These are phyloP conservation scores for Spea multiplicata DNA, from an alignment of 2,113 vertebrate genomes.

Conservation along the genomic window DNA sequence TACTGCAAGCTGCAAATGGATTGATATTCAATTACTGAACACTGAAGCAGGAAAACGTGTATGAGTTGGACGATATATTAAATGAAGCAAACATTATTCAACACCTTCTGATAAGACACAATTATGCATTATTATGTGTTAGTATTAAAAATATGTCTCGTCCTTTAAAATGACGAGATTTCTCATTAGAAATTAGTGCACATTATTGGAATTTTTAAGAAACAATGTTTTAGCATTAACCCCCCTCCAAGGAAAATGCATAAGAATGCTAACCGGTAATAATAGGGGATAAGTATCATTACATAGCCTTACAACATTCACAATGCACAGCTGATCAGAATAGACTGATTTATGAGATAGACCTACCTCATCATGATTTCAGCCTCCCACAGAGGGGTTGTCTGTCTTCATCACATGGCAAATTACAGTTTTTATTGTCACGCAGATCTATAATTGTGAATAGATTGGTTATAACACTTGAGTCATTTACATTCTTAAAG, in stretches of 20 bases:
- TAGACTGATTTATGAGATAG: slow-evolving; percentile 50
- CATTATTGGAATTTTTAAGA: no score
- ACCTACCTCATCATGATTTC: slow-evolving; percentile 49
- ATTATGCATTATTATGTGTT: no score
- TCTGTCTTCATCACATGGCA: slow-evolving; percentile 49
- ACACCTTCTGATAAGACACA: no score
- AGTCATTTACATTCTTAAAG: slow-evolving; percentile 51
- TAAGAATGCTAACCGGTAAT: slow-evolving; percentile 41
- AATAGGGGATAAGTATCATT: slow-evolving; percentile 26
- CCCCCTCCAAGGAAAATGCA: slow-evolving; percentile 39
- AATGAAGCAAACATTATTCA: no score
- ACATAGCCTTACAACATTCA: slow-evolving; percentile 23
- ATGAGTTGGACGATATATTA: no score
- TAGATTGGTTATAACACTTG: slow-evolving; percentile 38
- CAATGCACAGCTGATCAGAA: slow-evolving; percentile 50
- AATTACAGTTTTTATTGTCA: slow-evolving; percentile 54
- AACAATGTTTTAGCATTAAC: neutral
- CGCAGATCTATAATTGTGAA: slow-evolving; percentile 51
- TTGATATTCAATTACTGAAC: no score
- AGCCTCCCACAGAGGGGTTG: slow-evolving; percentile 53
- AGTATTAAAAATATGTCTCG: no score
- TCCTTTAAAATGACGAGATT: no score
- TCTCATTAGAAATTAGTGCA: no score
- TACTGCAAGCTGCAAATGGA: no score
- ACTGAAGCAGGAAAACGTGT: no score